Evolutionary conservation across 2,113 vertebrate genomes (phyloP), one percentile per base, ranked within the genome.

Genomic region (Grallaria varia): DNA sequence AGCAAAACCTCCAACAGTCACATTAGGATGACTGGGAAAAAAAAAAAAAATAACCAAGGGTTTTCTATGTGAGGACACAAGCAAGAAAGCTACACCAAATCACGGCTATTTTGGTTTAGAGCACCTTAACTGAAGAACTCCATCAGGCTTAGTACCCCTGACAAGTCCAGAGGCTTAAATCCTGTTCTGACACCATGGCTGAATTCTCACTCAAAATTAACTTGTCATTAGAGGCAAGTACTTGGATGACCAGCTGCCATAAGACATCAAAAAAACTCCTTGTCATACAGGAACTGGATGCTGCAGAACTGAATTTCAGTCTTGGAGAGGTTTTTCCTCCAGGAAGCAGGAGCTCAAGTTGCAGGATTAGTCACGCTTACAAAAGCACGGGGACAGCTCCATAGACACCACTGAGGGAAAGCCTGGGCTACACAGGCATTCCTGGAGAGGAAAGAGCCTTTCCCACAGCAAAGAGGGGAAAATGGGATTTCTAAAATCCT

Each of bases 21-120:
- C 45, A 53, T 47, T 35, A 71, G 40, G 27, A 62, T 39, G 35
- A 22, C 45, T 4, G 2, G 10, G 0, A 0, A 5, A 47, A 40
- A 27, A 19, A 37, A 27, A 18, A n/a, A n/a, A n/a, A n/a, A n/a
- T 15, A 50, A 72, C 16, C 9, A 76, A 40, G 11, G 9, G 2
- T 17, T 93, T 87, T 53, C 59, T 20, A 44, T 24, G 9, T 2
- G 4, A 23, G 21, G 9, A 58, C 40, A 53, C 9, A 71, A 74
- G 22, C 24, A 71, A 62, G 33, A 87, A 81, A 62, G n/a, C 25
- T 74, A 53, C 87, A 42, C 31, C n/a, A 37, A 40, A n/a, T 28
- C 37, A 67, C 10, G 27, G 27, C 8, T 10, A 64, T 47, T 86
- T 60, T 21, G 30, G 50, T n/a, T 74, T 39, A 74, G 25, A 82